Percentiles rank a stretch among this genome's conserved stretches.
Evolutionary conservation across 2,113 vertebrate genomes (phyloP).

Genomic region (Cephalopterus ornatus): DNA sequence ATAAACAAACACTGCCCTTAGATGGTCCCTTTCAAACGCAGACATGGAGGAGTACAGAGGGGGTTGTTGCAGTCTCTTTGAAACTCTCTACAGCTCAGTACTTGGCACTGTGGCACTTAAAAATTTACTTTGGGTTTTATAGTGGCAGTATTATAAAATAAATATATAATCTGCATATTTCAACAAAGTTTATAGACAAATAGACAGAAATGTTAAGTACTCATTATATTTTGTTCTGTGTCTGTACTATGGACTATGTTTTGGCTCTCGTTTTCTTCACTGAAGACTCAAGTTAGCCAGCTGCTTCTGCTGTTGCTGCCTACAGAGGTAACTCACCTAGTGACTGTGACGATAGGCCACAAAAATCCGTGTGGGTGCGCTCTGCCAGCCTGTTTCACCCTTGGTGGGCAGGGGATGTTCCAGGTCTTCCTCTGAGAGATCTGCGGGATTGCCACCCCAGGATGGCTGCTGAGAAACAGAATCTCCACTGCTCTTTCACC

Average conservation of each 20-base stretch:
- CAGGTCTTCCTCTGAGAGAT: background rate
- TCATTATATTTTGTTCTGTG: background rate
- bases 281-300: background rate
- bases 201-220: background rate
- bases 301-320: background rate
- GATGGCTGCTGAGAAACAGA: background rate
- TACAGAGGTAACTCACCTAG: background rate
- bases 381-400: background rate
- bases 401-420: background rate
- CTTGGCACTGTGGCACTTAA: background rate
- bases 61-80: background rate
- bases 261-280: background rate
- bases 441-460: fast-evolving
- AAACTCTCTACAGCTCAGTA: background rate
- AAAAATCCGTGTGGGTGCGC: fast-evolving
- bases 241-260: background rate
- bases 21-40: conserved; percentile 7
- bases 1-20: conserved; percentile 44
- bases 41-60: fast-evolving
- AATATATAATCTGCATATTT: background rate
- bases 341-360: background rate
- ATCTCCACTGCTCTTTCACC: background rate
- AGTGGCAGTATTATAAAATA: background rate
- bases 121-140: background rate
- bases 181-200: background rate